Percentiles rank a stretch among this genome's conserved stretches.
Evolutionary conservation across 2,888 invertebrate genomes (phyloP).

Genomic region (Drosophila pseudotakahashii): DNA sequence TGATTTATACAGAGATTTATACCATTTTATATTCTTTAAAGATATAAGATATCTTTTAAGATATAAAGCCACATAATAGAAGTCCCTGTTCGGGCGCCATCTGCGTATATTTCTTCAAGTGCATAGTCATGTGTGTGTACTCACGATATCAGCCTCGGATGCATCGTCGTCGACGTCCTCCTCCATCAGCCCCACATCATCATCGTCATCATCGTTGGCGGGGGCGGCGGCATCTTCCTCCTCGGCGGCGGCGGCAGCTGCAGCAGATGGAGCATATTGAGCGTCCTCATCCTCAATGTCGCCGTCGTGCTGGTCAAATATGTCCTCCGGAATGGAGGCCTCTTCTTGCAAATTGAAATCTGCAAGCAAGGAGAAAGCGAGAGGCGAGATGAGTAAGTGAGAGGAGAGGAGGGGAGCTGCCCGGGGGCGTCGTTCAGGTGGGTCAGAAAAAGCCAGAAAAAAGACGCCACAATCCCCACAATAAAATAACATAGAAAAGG

Average conservation of each 20-base stretch:
- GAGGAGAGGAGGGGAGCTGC: neutral
- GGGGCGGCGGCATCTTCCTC: slow-evolving; percentile 32
- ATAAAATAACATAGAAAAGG: slow-evolving; percentile 35
- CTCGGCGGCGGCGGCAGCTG: slow-evolving; percentile 36
- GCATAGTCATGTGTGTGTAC: slow-evolving; percentile 45
- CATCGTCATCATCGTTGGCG: slow-evolving; percentile 18
- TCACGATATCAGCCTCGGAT: slow-evolving; percentile 78
- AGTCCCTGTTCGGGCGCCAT: neutral
- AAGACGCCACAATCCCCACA: slow-evolving; percentile 9
- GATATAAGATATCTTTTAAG: too few relatives aligned
- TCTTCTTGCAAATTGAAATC: slow-evolving; percentile 82
- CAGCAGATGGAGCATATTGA: slow-evolving; percentile 56
- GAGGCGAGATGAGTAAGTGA: neutral
- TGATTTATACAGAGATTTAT: too few relatives aligned
- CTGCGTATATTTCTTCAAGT: slow-evolving; percentile 1
- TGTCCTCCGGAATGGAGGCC: slow-evolving; percentile 81
- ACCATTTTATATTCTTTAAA: too few relatives aligned
- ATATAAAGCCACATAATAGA: too few relatives aligned
- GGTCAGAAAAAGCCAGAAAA: slow-evolving; percentile 5
- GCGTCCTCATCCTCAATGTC: slow-evolving; percentile 60
- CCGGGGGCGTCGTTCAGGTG: slow-evolving; percentile 27
- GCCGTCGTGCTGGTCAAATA: slow-evolving; percentile 78
- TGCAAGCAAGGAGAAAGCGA: slow-evolving; percentile 48
- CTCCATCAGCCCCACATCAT: slow-evolving; percentile 16
- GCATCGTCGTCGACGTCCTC: slow-evolving; percentile 47